phyloP scores from a whole-genome alignment of 2,888 invertebrate species.

The Leptothorax acervorum region DNA sequence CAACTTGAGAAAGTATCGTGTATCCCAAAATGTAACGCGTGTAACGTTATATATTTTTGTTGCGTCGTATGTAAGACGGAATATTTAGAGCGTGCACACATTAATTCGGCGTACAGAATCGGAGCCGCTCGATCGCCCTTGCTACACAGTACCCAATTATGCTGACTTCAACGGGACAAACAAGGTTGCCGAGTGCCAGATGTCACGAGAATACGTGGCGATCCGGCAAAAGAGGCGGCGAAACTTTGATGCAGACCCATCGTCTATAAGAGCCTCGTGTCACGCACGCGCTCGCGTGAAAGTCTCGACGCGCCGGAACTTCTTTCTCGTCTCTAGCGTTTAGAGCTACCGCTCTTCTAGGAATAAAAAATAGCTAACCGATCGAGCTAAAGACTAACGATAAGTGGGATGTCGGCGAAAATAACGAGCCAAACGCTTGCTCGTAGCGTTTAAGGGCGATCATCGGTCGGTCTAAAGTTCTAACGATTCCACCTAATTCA shows the following conservation, averaged over 20 bases:
- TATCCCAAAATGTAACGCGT: background rate
- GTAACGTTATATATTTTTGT: background rate
- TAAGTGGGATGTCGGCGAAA: constrained; percentile 53
- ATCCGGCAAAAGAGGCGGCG: constrained; percentile 70
- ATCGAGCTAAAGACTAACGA: constrained; percentile 35
- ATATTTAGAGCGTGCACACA: constrained; percentile 18
- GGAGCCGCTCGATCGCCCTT: constrained; percentile 7
- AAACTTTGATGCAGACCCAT: constrained; percentile 71
- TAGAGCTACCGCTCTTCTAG: constrained; percentile 48
- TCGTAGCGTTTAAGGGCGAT: constrained; percentile 37
- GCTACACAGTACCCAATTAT: constrained; percentile 82
- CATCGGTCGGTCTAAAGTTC: constrained; percentile 19
- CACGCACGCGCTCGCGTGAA: constrained; percentile 70
- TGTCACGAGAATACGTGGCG: constrained; percentile 77
- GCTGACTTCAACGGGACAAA: constrained; percentile 82
- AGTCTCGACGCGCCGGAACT: constrained; percentile 15
- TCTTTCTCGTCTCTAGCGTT: constrained; percentile 21
- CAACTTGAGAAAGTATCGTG: background rate
- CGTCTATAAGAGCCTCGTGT: constrained; percentile 75
- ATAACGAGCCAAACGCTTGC: constrained; percentile 48
- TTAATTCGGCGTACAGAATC: constrained; percentile 34
- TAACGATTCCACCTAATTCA: constrained; percentile 37
- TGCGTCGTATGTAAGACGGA: background rate
- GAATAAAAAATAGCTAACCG: constrained; percentile 51
- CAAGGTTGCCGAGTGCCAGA: constrained; percentile 83